Percentiles rank a stretch among this genome's conserved stretches.
These are phyloP conservation scores for Pluvianellus socialis DNA, from an alignment of 2,113 vertebrate genomes.

Conservation along the genomic window DNA sequence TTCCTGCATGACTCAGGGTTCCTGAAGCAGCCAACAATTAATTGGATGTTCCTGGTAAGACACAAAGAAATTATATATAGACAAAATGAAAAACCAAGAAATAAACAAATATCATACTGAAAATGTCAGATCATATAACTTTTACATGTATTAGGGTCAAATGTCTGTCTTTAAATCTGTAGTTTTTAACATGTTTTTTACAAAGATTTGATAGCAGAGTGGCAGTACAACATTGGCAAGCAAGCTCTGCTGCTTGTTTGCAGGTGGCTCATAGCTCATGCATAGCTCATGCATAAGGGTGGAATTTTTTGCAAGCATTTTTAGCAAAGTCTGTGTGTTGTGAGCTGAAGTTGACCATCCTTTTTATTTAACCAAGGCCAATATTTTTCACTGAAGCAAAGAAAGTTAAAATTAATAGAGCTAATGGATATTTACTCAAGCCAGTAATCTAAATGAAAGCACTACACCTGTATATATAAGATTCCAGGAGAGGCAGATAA, in stretches of 20 bases:
- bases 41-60: neutral
- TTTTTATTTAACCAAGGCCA: neutral
- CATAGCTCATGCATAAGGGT: neutral
- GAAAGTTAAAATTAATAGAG: neutral
- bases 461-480: neutral
- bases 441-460: neutral
- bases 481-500: neutral
- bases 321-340: neutral
- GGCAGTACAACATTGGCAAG: neutral
- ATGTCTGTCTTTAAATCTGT: neutral
- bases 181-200: neutral
- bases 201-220: neutral
- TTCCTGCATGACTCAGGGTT: neutral
- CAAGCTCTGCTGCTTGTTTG: neutral
- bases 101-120: neutral
- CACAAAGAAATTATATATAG: neutral
- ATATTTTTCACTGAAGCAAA: neutral
- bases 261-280: neutral
- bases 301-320: neutral
- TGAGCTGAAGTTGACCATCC: neutral
- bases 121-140: neutral
- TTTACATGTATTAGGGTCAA: neutral
- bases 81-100: neutral
- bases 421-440: neutral
- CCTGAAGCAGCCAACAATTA: neutral